A percentile compares a stretch with the other conserved stretches of the same genome.
Evolutionary conservation across 2,113 vertebrate genomes (phyloP).

Genomic region (Sminthopsis crassicaudata): DNA sequence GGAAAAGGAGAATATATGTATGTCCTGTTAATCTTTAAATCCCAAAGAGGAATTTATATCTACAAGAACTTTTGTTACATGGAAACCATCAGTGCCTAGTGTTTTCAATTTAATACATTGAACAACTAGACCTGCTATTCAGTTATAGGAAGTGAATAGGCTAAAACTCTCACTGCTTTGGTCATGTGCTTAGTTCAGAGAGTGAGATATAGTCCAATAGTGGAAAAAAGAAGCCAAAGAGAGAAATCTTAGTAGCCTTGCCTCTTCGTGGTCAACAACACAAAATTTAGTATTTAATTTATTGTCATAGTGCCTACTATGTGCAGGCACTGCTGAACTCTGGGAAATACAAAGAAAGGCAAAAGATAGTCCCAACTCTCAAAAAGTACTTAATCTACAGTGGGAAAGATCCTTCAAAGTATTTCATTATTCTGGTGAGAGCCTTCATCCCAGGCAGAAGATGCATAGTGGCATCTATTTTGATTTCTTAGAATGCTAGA

Average conservation of each 20-base stretch:
- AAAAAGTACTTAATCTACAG: neutral
- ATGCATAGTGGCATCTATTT: neutral
- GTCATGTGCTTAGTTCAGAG: neutral
- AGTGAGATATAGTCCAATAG: neutral
- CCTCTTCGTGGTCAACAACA: neutral
- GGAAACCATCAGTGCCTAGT: neutral
- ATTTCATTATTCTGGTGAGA: neutral
- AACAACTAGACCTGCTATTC: neutral
- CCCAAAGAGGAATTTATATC: neutral
- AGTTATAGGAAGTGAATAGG: neutral
- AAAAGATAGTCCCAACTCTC: neutral
- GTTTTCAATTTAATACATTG: conserved; percentile 32
- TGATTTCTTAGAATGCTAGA: neutral
- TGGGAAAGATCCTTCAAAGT: conserved; percentile 8
- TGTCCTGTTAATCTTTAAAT: neutral
- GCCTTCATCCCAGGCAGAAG: neutral
- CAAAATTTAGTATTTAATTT: neutral
- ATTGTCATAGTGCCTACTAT: neutral
- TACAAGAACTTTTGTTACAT: neutral
- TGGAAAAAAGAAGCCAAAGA: neutral
- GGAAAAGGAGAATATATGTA: neutral
- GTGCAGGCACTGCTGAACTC: neutral
- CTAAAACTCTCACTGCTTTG: neutral
- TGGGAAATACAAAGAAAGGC: neutral
- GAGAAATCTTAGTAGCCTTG: neutral